Conservation (phyloP, 2,113 vertebrate genomes). For the Sterrhoptilus dennistouni region DNA sequence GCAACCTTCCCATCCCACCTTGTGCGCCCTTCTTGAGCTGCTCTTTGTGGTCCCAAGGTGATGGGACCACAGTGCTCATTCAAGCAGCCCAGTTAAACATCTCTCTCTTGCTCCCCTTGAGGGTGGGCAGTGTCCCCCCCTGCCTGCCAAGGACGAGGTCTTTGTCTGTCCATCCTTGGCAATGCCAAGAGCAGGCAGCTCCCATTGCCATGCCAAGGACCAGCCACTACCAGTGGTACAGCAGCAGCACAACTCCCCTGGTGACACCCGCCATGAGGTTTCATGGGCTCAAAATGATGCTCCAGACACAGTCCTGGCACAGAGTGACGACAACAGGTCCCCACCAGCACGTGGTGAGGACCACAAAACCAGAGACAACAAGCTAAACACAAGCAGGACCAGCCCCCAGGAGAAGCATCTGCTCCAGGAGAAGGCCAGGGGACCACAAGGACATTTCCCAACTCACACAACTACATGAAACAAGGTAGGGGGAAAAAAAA, state of each 20-base stretch:
- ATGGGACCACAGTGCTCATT: rapidly evolving
- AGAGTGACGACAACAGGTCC: rapidly evolving
- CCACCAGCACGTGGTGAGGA: rapidly evolving
- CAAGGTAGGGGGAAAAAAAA: not conserved
- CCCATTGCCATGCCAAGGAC: not conserved
- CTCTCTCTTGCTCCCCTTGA: not conserved
- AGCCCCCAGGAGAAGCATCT: not conserved
- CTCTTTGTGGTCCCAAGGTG: not conserved
- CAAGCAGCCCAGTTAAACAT: not conserved
- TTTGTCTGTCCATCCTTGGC: not conserved
- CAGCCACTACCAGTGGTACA: rapidly evolving
- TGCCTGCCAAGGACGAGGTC: rapidly evolving
- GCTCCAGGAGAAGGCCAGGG: not conserved
- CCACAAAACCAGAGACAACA: not conserved
- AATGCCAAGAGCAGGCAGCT: not conserved
- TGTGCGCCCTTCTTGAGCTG: not conserved
- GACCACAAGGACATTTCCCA: not conserved
- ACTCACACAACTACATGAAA: not conserved
- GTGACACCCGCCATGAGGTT: not conserved
- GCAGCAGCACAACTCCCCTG: not conserved
- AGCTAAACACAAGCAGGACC: not conserved
- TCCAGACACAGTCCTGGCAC: not conserved
- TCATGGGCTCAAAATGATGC: not conserved
- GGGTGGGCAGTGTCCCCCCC: not conserved
- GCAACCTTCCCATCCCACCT: too few species aligned